Evolutionary conservation across 2,888 invertebrate species (phyloP).

Genomic region (Sericinus montela): DNA sequence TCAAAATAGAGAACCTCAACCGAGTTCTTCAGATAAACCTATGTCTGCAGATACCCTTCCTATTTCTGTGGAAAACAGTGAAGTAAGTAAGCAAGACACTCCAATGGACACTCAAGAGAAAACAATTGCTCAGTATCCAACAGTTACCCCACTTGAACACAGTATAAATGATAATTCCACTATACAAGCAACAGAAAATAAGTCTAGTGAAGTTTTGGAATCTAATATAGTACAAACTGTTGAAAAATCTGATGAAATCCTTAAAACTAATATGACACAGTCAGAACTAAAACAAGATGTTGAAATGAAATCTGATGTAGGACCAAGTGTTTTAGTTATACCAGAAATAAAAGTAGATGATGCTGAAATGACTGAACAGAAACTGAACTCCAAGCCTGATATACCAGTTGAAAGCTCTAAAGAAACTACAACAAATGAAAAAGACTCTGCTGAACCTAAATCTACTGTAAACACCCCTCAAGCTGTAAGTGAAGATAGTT

Average conservation of each 20-base stretch:
- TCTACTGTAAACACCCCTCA: conserved; percentile 25
- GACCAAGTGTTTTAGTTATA: conserved; percentile 38
- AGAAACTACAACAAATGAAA: conserved; percentile 31
- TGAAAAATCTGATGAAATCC: conserved; percentile 1
- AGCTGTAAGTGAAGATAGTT: conserved; percentile 51
- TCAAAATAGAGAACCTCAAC: conserved; percentile 55
- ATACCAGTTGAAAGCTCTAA: conserved; percentile 26
- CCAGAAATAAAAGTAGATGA: conserved; percentile 69
- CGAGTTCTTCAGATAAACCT: conserved; percentile 62
- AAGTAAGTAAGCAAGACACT: conserved; percentile 64
- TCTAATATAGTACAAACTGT: not conserved
- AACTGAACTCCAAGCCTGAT: conserved; percentile 46
- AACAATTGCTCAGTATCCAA: conserved; percentile 45
- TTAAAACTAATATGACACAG: not conserved
- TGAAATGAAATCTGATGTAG: conserved; percentile 25
- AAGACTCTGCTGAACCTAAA: conserved; percentile 20
- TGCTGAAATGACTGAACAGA: conserved; percentile 65
- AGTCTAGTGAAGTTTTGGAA: conserved; percentile 24
- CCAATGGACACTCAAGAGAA: conserved; percentile 52
- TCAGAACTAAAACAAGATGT: conserved; percentile 6
- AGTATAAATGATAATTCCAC: conserved; percentile 32
- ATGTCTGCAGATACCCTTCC: conserved; percentile 49
- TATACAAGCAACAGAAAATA: conserved; percentile 36
- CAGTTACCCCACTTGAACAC: conserved; percentile 53
- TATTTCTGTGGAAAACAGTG: conserved; percentile 62